phyloP scores from a whole-genome alignment of 2,797 vertebrate genomes.

The Microctenopoma steveboyesi region DNA sequence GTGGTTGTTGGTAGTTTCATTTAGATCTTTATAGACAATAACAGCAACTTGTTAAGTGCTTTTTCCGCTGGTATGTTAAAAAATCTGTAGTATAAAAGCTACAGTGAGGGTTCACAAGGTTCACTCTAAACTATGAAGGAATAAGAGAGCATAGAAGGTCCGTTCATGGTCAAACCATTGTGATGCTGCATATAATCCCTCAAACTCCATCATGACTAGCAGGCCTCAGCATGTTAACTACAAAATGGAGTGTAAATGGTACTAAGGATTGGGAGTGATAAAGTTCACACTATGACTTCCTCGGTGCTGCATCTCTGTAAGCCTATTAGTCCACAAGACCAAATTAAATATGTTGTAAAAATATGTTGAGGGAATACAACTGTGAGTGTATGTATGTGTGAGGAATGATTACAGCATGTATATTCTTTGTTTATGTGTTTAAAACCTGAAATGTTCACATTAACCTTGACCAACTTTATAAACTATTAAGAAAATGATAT shows the following conservation, averaged over 20 bases:
- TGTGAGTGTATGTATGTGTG: not conserved
- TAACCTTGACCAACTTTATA: no score
- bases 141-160: constrained; percentile 11
- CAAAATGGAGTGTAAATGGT: constrained; percentile 43
- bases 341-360: constrained; percentile 45
- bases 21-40: not conserved
- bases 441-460: not conserved
- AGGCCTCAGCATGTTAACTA: constrained; percentile 38
- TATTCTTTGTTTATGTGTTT: not conserved
- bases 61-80: not conserved
- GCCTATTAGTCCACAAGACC: constrained; percentile 58
- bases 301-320: constrained; percentile 54
- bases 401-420: not conserved
- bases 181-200: constrained; percentile 46
- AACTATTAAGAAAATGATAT: no score
- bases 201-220: constrained; percentile 32
- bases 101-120: constrained; percentile 3
- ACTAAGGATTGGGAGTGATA: constrained; percentile 59
- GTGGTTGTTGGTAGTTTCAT: not conserved
- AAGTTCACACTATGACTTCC: constrained; percentile 42
- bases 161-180: constrained; percentile 45
- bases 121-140: constrained; percentile 6
- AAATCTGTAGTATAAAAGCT: constrained; percentile 16
- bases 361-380: not conserved
- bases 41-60: not conserved